Evolutionary conservation across 1,140 invertebrate genomes (phyloP), one percentile per base, ranked within the genome.

Genomic region (Colletes latitarsis): DNA sequence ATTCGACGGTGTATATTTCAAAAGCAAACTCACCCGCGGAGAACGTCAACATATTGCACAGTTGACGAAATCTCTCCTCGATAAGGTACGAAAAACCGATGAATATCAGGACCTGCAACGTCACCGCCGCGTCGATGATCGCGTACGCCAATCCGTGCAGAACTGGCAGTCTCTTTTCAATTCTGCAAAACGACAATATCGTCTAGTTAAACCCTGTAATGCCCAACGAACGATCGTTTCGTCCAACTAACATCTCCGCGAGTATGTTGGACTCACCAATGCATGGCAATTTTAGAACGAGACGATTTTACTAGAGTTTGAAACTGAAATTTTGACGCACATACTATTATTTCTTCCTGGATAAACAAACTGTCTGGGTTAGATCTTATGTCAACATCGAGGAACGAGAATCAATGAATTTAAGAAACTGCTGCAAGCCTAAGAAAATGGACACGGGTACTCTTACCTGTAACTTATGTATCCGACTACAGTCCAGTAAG

Each of bases 61-160:
- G 73, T 41, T 81, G 64, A 10, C 14, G 78, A 41, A 86, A 89
- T 74, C 85, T 69, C 19, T 82, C 72, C 10, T 57, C 70, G 0
- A 90, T 39, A 2, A 90, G 69, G 8, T 68, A 80, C 30, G 87
- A 66, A 6, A 89, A 49, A 9, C 85, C 70, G 30, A 70, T 68
- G 64, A 89, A 89, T 60, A 83, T 88, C 39, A 88, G 12, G 17
- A 89, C 57, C 52, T 90, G 87, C 66, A 81, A 82, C 4, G 83
- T 82, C 30, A 90, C 70, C 0, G 87, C 75, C 0, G 71, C 52
- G 30, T 89, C 80, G 17, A 85, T 64, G 15, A 86, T 9, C 14
- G 68, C 64, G 21, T 89, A 88, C 53, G 70, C 60, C 17, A 88
- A 12, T 4, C 67, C 82, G 1, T 84, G 82, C 21, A 89, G 83